These are phyloP conservation scores for Drosophila lacertosa DNA, from an alignment of 1,140 invertebrate genomes.

Conservation along the genomic window DNA sequence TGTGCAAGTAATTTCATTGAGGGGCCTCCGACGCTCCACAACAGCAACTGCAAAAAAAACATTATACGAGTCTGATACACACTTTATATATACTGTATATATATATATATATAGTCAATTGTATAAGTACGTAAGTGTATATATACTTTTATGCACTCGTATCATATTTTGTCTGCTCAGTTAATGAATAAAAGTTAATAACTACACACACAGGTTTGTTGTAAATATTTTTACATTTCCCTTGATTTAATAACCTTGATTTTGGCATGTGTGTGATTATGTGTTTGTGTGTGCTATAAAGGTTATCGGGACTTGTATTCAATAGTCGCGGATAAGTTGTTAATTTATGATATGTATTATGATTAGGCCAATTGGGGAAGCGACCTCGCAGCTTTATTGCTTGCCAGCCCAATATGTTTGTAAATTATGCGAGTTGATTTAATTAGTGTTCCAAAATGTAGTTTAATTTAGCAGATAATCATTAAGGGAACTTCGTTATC, in stretches of 20 bases:
- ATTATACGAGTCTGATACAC: constrained; percentile 9
- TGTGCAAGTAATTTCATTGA: constrained; percentile 80
- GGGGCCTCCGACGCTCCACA: constrained; percentile 28
- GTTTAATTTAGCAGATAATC: not conserved
- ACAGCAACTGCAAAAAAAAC: constrained; percentile 29
- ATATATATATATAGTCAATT: constrained; percentile 17
- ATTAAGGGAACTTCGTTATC: no score
- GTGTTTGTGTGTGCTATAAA: constrained; percentile 29
- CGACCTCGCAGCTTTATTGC: not conserved
- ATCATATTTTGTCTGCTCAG: constrained; percentile 29
- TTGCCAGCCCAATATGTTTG: constrained; percentile 15
- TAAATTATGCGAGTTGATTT: constrained; percentile 1
- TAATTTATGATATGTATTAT: constrained; percentile 30
- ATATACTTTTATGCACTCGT: constrained; percentile 31
- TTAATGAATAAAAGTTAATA: constrained; percentile 67
- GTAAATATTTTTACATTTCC: constrained; percentile 63
- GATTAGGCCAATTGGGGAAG: constrained; percentile 12
- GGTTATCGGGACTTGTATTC: constrained; percentile 49
- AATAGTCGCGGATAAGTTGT: constrained; percentile 25
- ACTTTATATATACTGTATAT: not conserved
- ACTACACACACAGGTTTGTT: constrained; percentile 31
- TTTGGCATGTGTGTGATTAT: constrained; percentile 27
- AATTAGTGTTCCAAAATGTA: constrained; percentile 9
- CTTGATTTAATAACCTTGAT: constrained; percentile 69
- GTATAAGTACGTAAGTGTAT: not conserved